Evolutionary conservation across 2,888 invertebrate species (phyloP).

Genomic region (Hypolimnas misippus): DNA sequence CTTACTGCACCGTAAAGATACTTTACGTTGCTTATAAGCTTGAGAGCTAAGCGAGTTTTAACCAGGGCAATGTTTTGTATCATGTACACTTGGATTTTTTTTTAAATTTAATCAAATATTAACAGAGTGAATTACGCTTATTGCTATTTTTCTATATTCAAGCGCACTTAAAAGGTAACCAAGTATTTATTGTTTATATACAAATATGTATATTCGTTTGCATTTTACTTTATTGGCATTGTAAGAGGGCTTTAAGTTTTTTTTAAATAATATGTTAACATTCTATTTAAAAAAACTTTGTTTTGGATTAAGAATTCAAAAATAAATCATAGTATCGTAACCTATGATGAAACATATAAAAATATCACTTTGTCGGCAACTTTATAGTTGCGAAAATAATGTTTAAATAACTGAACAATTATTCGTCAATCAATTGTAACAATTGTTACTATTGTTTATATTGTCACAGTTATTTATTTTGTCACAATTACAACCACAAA

Average conservation of each 20-base stretch:
- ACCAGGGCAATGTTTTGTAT: conserved; percentile 14
- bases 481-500: conserved; percentile 20
- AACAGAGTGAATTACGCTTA: too few species aligned
- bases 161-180: too few species aligned
- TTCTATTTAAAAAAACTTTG: too few species aligned
- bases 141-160: not conserved
- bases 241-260: too few species aligned
- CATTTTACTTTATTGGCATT: too few species aligned
- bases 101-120: not conserved
- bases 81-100: conserved; percentile 6
- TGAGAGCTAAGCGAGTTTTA: conserved; percentile 28
- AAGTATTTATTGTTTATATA: too few species aligned
- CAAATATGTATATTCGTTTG: too few species aligned
- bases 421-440: not conserved
- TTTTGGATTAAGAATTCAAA: too few species aligned
- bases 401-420: not conserved
- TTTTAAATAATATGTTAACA: too few species aligned
- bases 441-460: not conserved
- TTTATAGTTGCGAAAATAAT: too few species aligned
- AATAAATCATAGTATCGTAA: too few species aligned
- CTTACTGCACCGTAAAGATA: conserved; percentile 62
- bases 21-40: conserved; percentile 52
- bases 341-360: too few species aligned
- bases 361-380: not conserved
- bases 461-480: conserved; percentile 16